Conservation (phyloP, 92 coral and sea anemone species). For the Porites evermanni region DNA sequence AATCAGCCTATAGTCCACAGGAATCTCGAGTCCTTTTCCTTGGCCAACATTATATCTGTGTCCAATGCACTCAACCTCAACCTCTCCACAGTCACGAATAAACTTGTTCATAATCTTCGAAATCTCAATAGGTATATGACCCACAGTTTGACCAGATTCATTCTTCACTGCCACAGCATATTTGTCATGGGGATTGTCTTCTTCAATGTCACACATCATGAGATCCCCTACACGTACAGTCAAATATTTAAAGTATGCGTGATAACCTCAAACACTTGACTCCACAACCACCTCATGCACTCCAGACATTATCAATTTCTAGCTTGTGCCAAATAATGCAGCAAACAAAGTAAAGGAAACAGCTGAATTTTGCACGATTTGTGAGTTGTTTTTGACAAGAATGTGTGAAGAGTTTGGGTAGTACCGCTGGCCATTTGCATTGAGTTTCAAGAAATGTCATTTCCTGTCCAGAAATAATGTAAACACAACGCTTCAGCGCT, state of each 20-base stretch:
- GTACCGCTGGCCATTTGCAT: constrained; percentile 34
- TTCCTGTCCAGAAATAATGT: constrained; percentile 42
- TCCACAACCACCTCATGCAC: constrained; percentile 60
- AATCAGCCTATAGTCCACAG: too few species aligned
- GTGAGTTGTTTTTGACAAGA: constrained; percentile 13
- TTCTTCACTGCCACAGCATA: too few species aligned
- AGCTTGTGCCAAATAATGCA: constrained; percentile 29
- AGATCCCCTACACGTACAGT: constrained; percentile 55
- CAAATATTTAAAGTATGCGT: constrained; percentile 48
- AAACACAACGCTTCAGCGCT: constrained; percentile 30
- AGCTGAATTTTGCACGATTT: constrained; percentile 26
- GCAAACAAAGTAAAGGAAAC: constrained; percentile 9
- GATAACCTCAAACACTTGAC: constrained; percentile 58
- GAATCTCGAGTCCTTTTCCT: too few species aligned
- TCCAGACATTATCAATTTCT: constrained; percentile 35
- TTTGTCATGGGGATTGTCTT: not conserved
- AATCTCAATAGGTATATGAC: too few species aligned
- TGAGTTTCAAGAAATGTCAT: constrained; percentile 45
- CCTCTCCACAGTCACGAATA: constrained; percentile 46
- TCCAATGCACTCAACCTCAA: constrained; percentile 44
- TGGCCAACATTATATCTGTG: too few species aligned
- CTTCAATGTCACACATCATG: constrained; percentile 59
- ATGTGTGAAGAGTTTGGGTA: constrained; percentile 23
- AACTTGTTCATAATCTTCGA: constrained; percentile 35
- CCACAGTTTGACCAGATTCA: too few species aligned